phyloP scores from a whole-genome alignment of 1,140 invertebrate genomes.

The Homalodisca vitripennis region DNA sequence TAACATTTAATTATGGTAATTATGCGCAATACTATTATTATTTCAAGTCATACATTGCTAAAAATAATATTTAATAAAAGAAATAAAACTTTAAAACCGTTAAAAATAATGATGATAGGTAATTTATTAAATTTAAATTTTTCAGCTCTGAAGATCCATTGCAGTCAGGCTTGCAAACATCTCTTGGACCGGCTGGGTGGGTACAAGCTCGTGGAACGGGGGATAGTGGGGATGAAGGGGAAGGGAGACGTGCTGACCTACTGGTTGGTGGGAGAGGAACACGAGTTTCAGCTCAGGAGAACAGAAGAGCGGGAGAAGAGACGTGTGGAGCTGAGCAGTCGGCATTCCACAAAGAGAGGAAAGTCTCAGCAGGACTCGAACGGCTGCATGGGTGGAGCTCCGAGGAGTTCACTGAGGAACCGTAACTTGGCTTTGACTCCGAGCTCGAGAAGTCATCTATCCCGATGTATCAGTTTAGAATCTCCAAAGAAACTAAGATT shows the following conservation, averaged over 20 bases:
- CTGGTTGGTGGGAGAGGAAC: conserved; percentile 80
- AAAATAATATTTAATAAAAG: no score
- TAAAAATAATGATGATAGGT: no score
- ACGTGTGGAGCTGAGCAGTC: conserved; percentile 40
- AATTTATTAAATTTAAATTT: no score
- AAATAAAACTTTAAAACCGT: no score
- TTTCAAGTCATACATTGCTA: no score
- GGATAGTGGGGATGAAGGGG: conserved; percentile 81
- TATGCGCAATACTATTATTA: no score
- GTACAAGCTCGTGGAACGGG: conserved; percentile 74
- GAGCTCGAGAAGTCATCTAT: conserved; percentile 37
- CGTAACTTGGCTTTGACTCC: conserved; percentile 10
- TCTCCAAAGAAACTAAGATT: conserved; percentile 77
- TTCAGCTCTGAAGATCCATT: conserved; percentile 81
- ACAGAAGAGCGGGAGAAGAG: conserved; percentile 53
- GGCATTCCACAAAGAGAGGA: conserved; percentile 6
- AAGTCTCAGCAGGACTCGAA: conserved; percentile 11
- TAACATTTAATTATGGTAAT: no score
- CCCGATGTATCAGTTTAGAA: conserved; percentile 71
- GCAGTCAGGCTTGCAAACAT: conserved; percentile 70
- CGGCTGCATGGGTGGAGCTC: conserved; percentile 23
- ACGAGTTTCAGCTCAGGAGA: conserved; percentile 52
- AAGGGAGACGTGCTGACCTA: conserved; percentile 83
- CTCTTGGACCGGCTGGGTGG: conserved; percentile 76
- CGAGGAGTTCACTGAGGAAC: conserved; percentile 40